These are phyloP conservation scores for Cryptocephalus primarius DNA, from an alignment of 2,888 invertebrate species.

Conservation along the genomic window DNA sequence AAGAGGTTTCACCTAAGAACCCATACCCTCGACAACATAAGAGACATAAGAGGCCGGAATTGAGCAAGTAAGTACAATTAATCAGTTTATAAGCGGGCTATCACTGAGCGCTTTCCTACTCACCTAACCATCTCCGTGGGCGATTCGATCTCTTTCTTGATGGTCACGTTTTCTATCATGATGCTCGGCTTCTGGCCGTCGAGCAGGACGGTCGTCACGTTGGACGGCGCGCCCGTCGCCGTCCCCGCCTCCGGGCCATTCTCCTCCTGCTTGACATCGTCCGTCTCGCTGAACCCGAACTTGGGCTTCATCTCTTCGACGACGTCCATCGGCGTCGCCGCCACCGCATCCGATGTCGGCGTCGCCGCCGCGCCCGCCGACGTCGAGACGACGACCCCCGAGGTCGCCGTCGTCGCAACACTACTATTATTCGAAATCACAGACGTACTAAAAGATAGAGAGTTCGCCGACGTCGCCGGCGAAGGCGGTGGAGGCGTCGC, in stretches of 20 bases:
- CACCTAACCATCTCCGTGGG: slow-evolving; percentile 17
- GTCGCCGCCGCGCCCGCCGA: slow-evolving; percentile 15
- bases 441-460: slow-evolving; percentile 12
- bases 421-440: slow-evolving; percentile 15
- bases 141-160: slow-evolving; percentile 20
- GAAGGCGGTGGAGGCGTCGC: slow-evolving; percentile 5
- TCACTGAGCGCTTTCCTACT: background rate
- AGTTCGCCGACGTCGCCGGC: slow-evolving; percentile 8
- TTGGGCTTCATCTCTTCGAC: slow-evolving; percentile 1
- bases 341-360: background rate
- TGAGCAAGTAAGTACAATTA: background rate
- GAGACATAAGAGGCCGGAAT: too few species aligned
- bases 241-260: slow-evolving; percentile 12
- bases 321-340: slow-evolving; percentile 1
- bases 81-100: too few species aligned
- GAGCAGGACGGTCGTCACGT: slow-evolving; percentile 2
- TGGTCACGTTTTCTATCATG: slow-evolving; percentile 8
- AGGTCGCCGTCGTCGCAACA: slow-evolving; percentile 13
- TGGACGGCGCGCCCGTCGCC: slow-evolving; percentile 9
- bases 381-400: slow-evolving; percentile 27
- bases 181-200: slow-evolving; percentile 4
- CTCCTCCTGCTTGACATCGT: slow-evolving; percentile 5
- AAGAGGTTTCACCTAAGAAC: too few species aligned
- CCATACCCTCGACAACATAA: too few species aligned
- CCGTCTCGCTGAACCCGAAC: background rate